phyloP scores from a whole-genome alignment of 1,140 invertebrate species.

The Heliconius eleuchia region DNA sequence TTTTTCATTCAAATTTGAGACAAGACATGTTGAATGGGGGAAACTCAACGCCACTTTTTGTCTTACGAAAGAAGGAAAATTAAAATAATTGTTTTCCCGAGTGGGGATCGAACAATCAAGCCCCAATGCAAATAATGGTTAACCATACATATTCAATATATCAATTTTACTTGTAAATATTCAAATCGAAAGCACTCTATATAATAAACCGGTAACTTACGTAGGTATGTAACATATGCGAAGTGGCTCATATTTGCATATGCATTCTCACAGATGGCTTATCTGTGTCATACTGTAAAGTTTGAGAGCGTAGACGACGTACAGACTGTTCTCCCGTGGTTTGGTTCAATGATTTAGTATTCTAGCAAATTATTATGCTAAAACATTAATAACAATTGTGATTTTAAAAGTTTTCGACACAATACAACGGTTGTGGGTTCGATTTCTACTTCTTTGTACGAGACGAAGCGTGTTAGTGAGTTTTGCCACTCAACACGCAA shows the following conservation, averaged over 20 bases:
- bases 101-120: no score
- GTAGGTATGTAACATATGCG: not conserved
- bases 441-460: not conserved
- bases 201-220: not conserved
- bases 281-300: not conserved
- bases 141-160: not conserved
- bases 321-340: not conserved
- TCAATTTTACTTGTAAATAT: not conserved
- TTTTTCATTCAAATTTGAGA: no score
- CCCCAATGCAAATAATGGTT: no score
- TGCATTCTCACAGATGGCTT: conserved; percentile 1
- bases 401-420: no score
- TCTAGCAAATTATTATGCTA: not conserved
- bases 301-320: not conserved
- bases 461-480: no score
- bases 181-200: not conserved
- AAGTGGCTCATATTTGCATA: not conserved
- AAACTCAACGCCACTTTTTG: no score
- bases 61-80: no score
- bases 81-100: no score
- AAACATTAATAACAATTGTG: not conserved
- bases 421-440: not conserved
- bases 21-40: no score
- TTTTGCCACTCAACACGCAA: no score
- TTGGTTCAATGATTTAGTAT: not conserved